Percentiles rank a stretch among this genome's conserved stretches.
Evolutionary conservation across 2,888 invertebrate genomes (phyloP).

Genomic region (Phortica magna): DNA sequence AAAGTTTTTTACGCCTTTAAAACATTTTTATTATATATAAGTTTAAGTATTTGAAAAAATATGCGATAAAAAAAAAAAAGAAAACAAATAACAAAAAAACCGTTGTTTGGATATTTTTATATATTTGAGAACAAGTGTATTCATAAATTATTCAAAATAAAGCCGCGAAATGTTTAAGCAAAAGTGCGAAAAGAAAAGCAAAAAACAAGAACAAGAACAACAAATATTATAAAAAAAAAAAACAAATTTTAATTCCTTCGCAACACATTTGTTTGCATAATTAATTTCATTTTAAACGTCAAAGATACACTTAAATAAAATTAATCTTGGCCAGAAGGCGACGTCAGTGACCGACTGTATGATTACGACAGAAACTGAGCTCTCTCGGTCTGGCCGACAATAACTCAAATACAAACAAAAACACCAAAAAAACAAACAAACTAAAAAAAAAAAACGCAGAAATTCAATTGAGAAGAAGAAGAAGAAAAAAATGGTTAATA

Average conservation of each 20-base stretch:
- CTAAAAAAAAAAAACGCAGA: neutral
- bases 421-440: neutral
- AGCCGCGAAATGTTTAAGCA: neutral
- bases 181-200: neutral
- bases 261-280: slow-evolving; percentile 15
- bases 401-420: neutral
- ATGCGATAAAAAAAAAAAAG: neutral
- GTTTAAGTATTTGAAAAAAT: neutral
- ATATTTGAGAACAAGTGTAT: neutral
- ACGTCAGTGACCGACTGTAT: slow-evolving; percentile 34
- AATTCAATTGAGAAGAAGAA: too few relatives aligned
- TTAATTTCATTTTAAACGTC: slow-evolving; percentile 17
- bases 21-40: neutral
- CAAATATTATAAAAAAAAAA: neutral
- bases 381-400: neutral
- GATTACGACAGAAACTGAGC: too few relatives aligned
- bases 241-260: neutral
- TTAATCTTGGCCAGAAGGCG: slow-evolving; percentile 18
- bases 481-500: too few relatives aligned
- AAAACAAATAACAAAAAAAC: neutral
- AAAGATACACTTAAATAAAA: slow-evolving; percentile 4
- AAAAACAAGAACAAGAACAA: neutral
- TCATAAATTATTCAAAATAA: slow-evolving; percentile 1
- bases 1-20: neutral
- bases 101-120: neutral